Conservation (phyloP, 1,140 invertebrate species). For the Pseudomyrmex dendroicus region DNA sequence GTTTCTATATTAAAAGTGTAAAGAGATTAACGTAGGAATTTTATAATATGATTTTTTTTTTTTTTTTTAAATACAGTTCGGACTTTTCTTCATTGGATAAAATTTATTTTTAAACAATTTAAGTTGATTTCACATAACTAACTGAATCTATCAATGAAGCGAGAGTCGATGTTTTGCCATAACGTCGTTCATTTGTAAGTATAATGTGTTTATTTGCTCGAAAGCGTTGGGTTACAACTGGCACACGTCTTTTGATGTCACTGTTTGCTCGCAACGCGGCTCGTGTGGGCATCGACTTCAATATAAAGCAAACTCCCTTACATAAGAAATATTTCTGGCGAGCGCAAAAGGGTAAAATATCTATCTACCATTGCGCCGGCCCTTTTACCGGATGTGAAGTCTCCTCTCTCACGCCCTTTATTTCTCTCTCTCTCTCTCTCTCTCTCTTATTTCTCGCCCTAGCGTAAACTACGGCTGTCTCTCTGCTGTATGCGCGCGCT, state of each 20-base stretch:
- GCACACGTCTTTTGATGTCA: not conserved
- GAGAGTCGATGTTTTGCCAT: no score
- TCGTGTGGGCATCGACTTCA: not conserved
- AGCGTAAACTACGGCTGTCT: constrained; percentile 56
- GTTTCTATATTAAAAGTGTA: no score
- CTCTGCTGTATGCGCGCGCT: constrained; percentile 44
- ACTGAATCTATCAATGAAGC: no score
- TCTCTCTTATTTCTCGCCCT: constrained; percentile 16
- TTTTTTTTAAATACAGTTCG: not conserved
- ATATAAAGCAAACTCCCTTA: not conserved
- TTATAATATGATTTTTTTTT: constrained; percentile 12
- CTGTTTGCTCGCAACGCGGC: not conserved
- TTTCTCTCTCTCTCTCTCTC: not conserved
- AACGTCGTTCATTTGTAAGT: no score
- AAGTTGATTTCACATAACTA: no score
- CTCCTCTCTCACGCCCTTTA: not conserved
- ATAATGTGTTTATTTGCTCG: no score
- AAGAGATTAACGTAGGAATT: not conserved
- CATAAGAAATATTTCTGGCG: not conserved
- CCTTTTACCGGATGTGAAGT: constrained; percentile 11
- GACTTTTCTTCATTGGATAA: no score
- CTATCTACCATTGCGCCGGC: not conserved
- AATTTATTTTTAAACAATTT: not conserved
- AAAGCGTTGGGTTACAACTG: not conserved
- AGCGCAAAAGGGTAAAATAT: not conserved